phyloP scores from a whole-genome alignment of 2,113 vertebrate genomes.

The Otocyon megalotis region DNA sequence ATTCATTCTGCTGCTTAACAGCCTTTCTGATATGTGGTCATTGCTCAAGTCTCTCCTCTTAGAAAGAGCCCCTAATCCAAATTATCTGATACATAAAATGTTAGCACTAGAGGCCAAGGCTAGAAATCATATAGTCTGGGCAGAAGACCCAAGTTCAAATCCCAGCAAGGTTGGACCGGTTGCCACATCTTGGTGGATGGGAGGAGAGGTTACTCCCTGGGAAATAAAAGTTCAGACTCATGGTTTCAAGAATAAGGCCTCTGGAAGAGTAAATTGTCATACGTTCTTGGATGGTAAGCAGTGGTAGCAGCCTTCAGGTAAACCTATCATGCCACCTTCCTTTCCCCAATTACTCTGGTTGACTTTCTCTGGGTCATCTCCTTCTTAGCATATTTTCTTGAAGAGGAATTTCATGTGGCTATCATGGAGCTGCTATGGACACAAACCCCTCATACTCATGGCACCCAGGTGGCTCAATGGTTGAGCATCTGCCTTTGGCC shows the following conservation, averaged over 20 bases:
- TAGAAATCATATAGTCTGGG: background rate
- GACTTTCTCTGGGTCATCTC: background rate
- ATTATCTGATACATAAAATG: conserved; percentile 24
- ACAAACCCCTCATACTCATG: background rate
- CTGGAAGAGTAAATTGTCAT: background rate
- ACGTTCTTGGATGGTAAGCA: background rate
- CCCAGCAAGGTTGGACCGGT: background rate
- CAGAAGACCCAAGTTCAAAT: background rate
- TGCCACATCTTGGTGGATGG: background rate
- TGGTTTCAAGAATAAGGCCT: background rate
- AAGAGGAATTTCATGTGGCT: background rate
- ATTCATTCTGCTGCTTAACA: background rate
- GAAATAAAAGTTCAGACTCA: background rate
- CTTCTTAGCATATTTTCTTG: background rate
- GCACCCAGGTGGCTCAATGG: too few relatives aligned
- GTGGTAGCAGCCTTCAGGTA: background rate
- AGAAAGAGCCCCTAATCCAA: background rate
- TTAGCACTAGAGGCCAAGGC: background rate
- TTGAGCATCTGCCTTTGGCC: too few relatives aligned
- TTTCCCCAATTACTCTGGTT: background rate
- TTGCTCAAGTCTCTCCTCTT: background rate
- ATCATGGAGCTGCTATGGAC: background rate
- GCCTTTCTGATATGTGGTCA: background rate
- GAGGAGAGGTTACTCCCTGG: background rate
- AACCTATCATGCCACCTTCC: background rate